These are phyloP conservation scores for Cavia porcellus DNA, from an alignment of 2,113 vertebrate species.

Conservation along the genomic window DNA sequence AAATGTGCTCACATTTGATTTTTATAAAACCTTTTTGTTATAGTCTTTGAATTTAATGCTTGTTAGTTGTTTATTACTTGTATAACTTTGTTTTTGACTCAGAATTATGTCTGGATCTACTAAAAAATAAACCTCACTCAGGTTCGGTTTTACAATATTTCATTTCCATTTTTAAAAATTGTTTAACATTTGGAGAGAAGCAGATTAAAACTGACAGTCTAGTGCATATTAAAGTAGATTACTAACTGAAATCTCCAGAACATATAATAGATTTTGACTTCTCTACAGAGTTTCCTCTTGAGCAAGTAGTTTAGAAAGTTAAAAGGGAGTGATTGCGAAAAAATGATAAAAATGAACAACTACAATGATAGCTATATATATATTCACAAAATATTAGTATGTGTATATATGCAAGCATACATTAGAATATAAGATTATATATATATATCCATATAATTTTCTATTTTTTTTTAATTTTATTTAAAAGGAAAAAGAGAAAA, in stretches of 20 bases:
- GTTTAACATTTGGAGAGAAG: neutral
- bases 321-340: neutral
- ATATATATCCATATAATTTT: neutral
- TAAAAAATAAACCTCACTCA: neutral
- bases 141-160: neutral
- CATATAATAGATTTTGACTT: constrained; percentile 45
- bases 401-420: neutral
- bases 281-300: neutral
- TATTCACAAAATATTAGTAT: neutral
- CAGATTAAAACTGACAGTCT: constrained; percentile 36
- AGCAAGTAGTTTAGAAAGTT: neutral
- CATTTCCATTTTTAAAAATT: constrained; percentile 21
- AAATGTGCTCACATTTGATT: constrained; percentile 1
- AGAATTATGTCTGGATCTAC: constrained; percentile 36
- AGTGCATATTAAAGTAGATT: neutral
- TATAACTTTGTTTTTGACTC: neutral
- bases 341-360: neutral
- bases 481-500: no score
- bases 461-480: neutral
- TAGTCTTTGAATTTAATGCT: neutral
- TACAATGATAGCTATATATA: neutral
- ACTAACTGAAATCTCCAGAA: constrained; percentile 5
- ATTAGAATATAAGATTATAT: neutral
- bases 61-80: constrained; percentile 25
- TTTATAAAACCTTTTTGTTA: neutral